Evolutionary conservation across 2,888 invertebrate species (phyloP).

Genomic region (Biston stratarius): DNA sequence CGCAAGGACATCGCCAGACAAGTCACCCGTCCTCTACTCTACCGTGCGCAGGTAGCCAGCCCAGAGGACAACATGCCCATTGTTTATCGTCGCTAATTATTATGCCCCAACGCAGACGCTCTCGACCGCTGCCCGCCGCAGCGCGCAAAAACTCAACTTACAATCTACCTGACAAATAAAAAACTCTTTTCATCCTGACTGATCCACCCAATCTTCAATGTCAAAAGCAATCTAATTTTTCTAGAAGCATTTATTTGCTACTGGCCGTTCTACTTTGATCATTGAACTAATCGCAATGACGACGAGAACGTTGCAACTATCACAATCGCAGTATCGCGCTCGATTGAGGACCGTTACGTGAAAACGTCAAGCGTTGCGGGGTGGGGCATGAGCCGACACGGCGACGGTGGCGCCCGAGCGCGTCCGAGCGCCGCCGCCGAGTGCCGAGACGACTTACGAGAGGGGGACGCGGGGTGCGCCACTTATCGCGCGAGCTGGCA

Average conservation of each 20-base stretch:
- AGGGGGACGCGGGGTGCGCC: conserved; percentile 78
- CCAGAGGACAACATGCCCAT: conserved; percentile 82
- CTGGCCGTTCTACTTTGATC: conserved; percentile 58
- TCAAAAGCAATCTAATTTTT: conserved; percentile 42
- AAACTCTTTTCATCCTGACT: conserved; percentile 39
- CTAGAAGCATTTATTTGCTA: conserved; percentile 44
- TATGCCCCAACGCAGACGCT: conserved; percentile 79
- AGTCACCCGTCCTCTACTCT: conserved; percentile 81
- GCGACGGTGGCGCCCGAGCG: conserved; percentile 81
- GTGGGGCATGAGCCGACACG: conserved; percentile 76
- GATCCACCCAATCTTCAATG: conserved; percentile 34
- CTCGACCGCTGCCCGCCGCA: conserved; percentile 61
- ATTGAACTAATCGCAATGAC: conserved; percentile 64
- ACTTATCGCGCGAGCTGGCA: conserved; percentile 86
- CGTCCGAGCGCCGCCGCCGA: conserved; percentile 77
- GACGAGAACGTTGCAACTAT: conserved; percentile 71
- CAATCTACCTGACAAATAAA: conserved; percentile 66
- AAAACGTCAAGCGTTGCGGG: conserved; percentile 81
- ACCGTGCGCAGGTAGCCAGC: conserved; percentile 84
- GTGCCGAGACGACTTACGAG: conserved; percentile 80
- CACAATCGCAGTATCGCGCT: conserved; percentile 82
- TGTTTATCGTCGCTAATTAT: conserved; percentile 85
- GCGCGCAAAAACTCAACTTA: conserved; percentile 71
- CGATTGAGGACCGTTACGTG: conserved; percentile 86
- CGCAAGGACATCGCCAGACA: conserved; percentile 80